These are phyloP conservation scores for Dicerorhinus sumatrensis DNA, from an alignment of 2,113 vertebrate genomes.

Conservation along the genomic window DNA sequence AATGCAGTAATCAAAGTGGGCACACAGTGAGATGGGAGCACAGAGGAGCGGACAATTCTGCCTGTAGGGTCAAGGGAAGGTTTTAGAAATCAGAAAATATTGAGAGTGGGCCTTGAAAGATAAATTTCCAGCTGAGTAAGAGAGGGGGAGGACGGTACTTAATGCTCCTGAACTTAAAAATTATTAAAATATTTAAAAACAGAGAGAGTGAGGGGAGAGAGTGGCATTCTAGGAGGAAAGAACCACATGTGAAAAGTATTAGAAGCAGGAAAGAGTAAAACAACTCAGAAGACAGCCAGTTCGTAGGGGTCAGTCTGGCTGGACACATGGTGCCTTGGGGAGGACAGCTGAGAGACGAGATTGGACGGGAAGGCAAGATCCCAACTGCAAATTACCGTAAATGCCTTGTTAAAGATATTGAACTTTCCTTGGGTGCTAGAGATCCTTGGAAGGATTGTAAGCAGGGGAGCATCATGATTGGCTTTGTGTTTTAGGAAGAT, in stretches of 20 bases:
- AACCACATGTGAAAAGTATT: not conserved
- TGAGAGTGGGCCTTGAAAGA: not conserved
- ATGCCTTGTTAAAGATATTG: fast-evolving
- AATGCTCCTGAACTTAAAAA: not conserved
- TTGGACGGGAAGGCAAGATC: not conserved
- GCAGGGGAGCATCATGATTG: fast-evolving
- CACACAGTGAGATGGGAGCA: not conserved
- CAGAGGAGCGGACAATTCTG: not conserved
- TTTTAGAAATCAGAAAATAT: not conserved
- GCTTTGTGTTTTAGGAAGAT: not conserved
- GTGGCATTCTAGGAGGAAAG: not conserved
- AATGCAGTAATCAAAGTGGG: fast-evolving
- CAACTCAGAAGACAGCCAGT: not conserved
- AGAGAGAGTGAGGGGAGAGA: not conserved
- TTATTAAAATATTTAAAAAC: not conserved
- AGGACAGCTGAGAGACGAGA: not conserved
- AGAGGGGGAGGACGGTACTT: not conserved
- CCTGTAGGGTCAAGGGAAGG: not conserved
- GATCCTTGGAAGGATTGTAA: not conserved
- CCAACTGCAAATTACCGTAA: fast-evolving
- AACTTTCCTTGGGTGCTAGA: not conserved
- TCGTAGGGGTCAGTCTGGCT: not conserved
- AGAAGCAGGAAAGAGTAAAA: not conserved
- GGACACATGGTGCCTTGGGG: not conserved
- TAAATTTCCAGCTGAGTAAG: not conserved